Evolutionary conservation across 2,888 invertebrate species (phyloP), one percentile per base, ranked within the genome.

Genomic region (Gymnoscelis rufifasciata): DNA sequence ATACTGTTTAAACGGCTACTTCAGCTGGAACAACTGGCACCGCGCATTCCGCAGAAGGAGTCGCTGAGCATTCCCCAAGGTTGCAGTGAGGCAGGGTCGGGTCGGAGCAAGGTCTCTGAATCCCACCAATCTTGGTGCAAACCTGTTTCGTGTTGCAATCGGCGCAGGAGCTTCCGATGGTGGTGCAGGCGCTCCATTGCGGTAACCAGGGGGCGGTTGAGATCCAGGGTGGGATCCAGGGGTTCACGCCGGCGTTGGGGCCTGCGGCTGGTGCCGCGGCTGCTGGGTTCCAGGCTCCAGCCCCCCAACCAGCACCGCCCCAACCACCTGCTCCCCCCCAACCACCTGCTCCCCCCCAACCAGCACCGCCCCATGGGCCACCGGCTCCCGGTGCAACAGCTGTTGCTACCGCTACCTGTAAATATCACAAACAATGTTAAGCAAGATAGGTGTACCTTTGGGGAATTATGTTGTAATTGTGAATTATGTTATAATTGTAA

Each of bases 171-270:
- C 70, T 59, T 3, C 86, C 86, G 23, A 83, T 55, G 1, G 66
- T 57, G 6, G 79, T 68, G 59, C 88, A 87, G 0, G 78, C 72
- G 1, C 62, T 50, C 83, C 84, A 87, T 46, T 81, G 74, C 0
- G 86, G 83, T 44, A 54, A 73, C 86, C 87, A 87, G 1, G 87
- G 76, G 1, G 81, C 76, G 3, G 67, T 14, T 1, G 83, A 57
- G 4, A 86, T 43, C 87, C 88, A 87, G 12, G 82, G 78, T 1
- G 88, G 88, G n/a, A 83, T 67, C 72, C 75, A 83, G 1, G 83
- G 78, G 65, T 78, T 82, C 2, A 44, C 65, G 1, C 66, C 77
- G 0, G 61, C 71, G 2, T 63, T 64, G 1, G 56, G 55, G 45
- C 60, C 62, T 5, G 43, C 59, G 2, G 48, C 51, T 44, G 42